A percentile compares a stretch with the other conserved stretches of the same genome.
Evolutionary conservation across 2,113 vertebrate genomes (phyloP).

Genomic region (Cisticola juncidis): DNA sequence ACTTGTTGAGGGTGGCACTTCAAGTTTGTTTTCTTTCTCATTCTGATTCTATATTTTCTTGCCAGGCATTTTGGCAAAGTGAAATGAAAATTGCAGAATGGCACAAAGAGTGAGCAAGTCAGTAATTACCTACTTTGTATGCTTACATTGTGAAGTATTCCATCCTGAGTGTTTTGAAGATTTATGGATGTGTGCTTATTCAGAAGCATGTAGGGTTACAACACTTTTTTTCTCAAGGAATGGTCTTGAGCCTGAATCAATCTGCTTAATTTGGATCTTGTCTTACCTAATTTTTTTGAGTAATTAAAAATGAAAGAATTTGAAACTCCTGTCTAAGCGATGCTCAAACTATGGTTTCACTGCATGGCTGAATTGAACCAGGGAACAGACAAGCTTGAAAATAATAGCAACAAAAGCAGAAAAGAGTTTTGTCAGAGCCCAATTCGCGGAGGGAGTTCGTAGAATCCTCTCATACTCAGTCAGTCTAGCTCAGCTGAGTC

Average conservation of each 20-base stretch:
- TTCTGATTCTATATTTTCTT: background rate
- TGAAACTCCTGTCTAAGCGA: background rate
- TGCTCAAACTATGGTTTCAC: background rate
- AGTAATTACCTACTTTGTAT: slow-evolving; percentile 15
- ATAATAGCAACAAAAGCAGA: background rate
- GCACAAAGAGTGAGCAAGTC: background rate
- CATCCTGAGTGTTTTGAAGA: background rate
- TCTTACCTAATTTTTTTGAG: background rate
- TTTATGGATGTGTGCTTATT: background rate
- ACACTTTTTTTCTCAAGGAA: background rate
- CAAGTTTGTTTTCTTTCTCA: background rate
- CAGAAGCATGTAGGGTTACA: background rate
- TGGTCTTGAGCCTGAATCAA: background rate
- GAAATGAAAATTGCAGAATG: background rate
- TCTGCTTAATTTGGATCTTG: background rate
- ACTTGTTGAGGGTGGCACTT: background rate
- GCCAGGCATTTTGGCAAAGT: background rate
- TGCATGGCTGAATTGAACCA: background rate
- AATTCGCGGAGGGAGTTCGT: background rate
- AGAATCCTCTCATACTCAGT: background rate
- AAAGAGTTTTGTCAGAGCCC: background rate
- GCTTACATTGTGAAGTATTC: background rate
- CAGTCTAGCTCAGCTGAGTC: background rate
- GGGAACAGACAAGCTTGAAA: background rate
- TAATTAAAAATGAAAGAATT: background rate